phyloP scores from a whole-genome alignment of 2,113 vertebrate genomes.

The Aythya baeri region DNA sequence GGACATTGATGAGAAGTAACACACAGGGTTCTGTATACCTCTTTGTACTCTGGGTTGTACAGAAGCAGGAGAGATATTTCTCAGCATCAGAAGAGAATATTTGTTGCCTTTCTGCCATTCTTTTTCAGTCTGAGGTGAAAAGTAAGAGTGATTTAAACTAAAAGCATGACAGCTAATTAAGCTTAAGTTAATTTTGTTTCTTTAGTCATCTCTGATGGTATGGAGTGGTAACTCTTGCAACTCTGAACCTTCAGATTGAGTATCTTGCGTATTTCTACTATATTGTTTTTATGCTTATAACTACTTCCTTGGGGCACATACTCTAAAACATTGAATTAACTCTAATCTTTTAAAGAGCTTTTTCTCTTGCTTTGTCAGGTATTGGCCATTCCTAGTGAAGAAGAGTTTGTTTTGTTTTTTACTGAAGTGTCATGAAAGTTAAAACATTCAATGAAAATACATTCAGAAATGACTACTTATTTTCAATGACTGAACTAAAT shows the following conservation, averaged over 20 bases:
- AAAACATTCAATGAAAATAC: background rate
- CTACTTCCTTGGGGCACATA: background rate
- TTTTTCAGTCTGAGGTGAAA: background rate
- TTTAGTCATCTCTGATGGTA: background rate
- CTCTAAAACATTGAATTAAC: background rate
- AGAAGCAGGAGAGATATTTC: background rate
- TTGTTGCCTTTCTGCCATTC: background rate
- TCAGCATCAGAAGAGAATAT: background rate
- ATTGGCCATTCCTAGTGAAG: background rate
- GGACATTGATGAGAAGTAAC: background rate
- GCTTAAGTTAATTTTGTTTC: background rate
- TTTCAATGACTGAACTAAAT: background rate
- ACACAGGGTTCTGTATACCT: background rate
- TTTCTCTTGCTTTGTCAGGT: background rate
- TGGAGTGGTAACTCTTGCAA: background rate
- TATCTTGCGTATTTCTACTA: background rate
- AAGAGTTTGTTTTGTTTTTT: background rate
- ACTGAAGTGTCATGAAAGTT: background rate
- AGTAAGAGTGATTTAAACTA: background rate
- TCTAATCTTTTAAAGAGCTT: background rate
- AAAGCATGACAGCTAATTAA: background rate
- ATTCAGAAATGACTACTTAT: background rate
- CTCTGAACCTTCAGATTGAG: background rate
- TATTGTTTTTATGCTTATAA: background rate
- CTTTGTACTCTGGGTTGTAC: background rate